Conservation (phyloP, 2,888 invertebrate species). For the Dryadula phaetusa region DNA sequence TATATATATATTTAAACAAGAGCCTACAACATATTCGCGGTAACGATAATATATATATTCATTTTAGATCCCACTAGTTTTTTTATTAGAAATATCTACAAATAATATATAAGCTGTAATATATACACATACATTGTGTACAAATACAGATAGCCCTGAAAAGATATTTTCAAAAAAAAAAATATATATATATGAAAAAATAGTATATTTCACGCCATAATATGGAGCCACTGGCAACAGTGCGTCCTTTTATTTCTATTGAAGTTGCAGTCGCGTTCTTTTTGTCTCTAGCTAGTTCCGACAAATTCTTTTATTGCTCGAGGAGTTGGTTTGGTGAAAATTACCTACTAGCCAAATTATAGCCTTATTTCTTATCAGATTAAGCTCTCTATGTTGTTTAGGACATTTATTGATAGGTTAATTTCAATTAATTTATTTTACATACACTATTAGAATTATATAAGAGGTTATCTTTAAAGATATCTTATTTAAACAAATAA, state of each 20-base stretch:
- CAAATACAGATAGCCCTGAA: no score
- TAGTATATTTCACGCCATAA: constrained; percentile 34
- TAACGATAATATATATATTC: no score
- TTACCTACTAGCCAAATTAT: constrained; percentile 34
- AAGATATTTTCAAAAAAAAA: not conserved
- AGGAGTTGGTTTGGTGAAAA: constrained; percentile 45
- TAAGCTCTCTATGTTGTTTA: constrained; percentile 3
- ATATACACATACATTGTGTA: not conserved
- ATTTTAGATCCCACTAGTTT: no score
- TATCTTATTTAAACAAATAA: no score
- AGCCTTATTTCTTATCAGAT: constrained; percentile 13
- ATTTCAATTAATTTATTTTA: no score
- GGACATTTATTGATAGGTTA: not conserved
- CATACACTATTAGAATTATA: no score
- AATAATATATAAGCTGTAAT: not conserved
- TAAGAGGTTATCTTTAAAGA: no score
- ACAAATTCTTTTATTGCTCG: constrained; percentile 56
- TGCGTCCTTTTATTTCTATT: constrained; percentile 64
- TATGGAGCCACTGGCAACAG: constrained; percentile 47
- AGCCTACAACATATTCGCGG: no score
- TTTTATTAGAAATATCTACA: no score
- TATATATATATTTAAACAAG: no score
- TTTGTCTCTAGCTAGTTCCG: constrained; percentile 52
- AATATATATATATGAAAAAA: not conserved
- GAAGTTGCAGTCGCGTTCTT: constrained; percentile 54